Evolutionary conservation across 2,888 invertebrate genomes (phyloP), one percentile per base, ranked within the genome.

Genomic region (Lymantria monacha): DNA sequence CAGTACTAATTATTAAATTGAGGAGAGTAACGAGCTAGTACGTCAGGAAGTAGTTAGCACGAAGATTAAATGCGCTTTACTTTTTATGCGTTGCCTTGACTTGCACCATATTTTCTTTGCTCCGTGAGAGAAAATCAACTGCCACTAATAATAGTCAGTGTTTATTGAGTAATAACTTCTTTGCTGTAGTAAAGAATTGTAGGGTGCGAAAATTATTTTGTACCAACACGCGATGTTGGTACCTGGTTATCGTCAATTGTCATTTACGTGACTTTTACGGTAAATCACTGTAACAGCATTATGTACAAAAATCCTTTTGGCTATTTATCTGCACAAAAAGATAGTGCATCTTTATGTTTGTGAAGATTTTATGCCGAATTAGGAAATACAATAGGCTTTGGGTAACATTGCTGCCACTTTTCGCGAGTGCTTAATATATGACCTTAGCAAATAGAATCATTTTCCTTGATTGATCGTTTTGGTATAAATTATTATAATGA

Each of bases 151-250:
- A 62, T 52, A 44, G 7, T 14, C 41, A 53, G 58, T 68, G 59
- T 71, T 71, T 69, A 74, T 65, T 69, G 65, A 52, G 53, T 62
- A 60, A 62, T 72, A 74, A 72, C 61, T 74, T 64, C 54, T 55
- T 61, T 53, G 54, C 67, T 69, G 66, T 67, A 72, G 64, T 60
- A 57, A 63, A 66, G 64, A 68, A 69, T 57, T 68, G 61, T 62
- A 57, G 40, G 41, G 41, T 41, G 41, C 15, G 55, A 52, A 69
- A 69, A 69, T 74, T 69, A 74, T 68, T 62, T 63, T 67, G 60
- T 53, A 40, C 37, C 49, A 49, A 58, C 70, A 73, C 73, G 75
- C 73, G 52, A 73, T 53, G 55, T 57, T 43, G 22, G 2, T 22
- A 5, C 22, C 49, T 47, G 58, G 54, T 63, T 58, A 62, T 56